phyloP scores from a whole-genome alignment of 1,140 invertebrate genomes.

The Penaeus vannamei region DNA sequence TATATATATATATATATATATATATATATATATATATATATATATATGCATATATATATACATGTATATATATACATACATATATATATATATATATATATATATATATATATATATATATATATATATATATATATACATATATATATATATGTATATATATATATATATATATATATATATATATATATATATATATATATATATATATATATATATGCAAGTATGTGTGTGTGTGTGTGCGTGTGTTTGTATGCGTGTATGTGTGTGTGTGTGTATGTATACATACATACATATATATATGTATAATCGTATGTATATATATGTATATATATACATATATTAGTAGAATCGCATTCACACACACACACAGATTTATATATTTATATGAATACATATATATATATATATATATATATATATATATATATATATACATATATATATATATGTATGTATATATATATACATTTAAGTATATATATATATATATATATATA shows the following conservation, averaged over 20 bases:
- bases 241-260: no score
- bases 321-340: no score
- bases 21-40: no score
- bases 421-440: slow-evolving; percentile 19
- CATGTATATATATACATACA: no score
- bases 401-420: slow-evolving; percentile 9
- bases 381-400: neutral
- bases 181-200: slow-evolving; percentile 11
- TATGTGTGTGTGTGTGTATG: neutral
- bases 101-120: neutral
- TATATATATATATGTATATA: slow-evolving; percentile 6
- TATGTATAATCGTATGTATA: no score
- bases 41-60: no score
- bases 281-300: neutral
- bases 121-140: neutral
- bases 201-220: neutral
- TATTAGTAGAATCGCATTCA: neutral
- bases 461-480: no score
- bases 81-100: neutral
- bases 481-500: no score
- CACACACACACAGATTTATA: neutral
- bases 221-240: neutral
- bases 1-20: no score
- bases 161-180: neutral
- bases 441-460: neutral